These are phyloP conservation scores for Centrocercus urophasianus DNA, from an alignment of 2,113 vertebrate species.

Conservation along the genomic window DNA sequence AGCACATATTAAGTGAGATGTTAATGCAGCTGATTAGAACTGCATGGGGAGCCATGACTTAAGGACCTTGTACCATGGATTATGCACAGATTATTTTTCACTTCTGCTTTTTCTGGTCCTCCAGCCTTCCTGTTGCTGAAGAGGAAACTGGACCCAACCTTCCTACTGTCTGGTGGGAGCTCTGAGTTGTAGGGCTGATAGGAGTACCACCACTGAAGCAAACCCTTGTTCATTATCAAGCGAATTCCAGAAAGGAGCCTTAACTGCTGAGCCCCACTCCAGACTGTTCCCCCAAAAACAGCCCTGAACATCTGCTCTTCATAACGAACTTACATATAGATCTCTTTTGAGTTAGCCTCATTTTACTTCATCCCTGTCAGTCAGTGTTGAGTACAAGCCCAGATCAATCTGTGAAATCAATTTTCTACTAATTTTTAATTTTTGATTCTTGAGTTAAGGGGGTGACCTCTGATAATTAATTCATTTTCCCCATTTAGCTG, in stretches of 20 bases:
- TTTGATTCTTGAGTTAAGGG: not conserved
- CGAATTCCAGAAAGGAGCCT: not conserved
- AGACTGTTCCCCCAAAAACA: not conserved
- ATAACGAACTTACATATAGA: not conserved
- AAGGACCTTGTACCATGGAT: not conserved
- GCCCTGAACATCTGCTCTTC: not conserved
- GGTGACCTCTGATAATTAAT: not conserved
- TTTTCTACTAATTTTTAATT: not conserved
- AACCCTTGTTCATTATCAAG: accelerated
- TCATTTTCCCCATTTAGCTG: not conserved
- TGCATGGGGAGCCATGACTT: accelerated
- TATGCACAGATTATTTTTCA: not conserved
- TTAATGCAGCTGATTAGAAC: not conserved
- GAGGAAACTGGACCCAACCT: not conserved
- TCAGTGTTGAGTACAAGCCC: not conserved
- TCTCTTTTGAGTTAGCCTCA: not conserved
- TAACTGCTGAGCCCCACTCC: not conserved
- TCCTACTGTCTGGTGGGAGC: not conserved
- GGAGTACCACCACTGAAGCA: not conserved
- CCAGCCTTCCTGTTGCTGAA: not conserved
- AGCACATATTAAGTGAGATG: not conserved
- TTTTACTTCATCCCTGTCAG: not conserved
- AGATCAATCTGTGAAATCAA: not conserved
- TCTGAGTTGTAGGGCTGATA: not conserved
- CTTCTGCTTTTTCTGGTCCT: not conserved